Evolutionary conservation across 2,113 vertebrate genomes (phyloP), one percentile per base, ranked within the genome.

Genomic region (Boleophthalmus pectinirostris): DNA sequence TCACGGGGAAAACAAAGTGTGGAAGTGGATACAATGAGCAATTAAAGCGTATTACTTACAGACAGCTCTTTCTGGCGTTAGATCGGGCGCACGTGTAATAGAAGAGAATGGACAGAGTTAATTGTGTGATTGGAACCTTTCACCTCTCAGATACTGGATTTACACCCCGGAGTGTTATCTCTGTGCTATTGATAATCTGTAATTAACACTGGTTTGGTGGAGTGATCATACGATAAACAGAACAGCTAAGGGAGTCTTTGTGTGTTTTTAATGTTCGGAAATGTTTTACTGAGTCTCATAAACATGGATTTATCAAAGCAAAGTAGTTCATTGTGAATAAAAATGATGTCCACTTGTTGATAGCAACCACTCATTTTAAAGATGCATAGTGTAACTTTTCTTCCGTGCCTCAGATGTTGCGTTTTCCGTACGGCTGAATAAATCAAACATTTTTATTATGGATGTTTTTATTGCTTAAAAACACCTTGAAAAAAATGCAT

Each of bases 11-110:
- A 64, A 64, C 33, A 64, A 43, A 64, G 61, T 38, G 29, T 64
- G 33, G 61, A 75, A 70, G 66, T 63, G 73, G 21, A 75, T 79
- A 43, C 61, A 64, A 43, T 64, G 61, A 64, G 61, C 61, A 64
- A 64, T 64, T 64, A 64, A 43, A 43, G 33, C 33, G 33, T 35
- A 64, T 64, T 64, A 64, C 61, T 64, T 64, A n/a, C 61, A 38
- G 61, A 38, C 33, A 64, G 61, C 18, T 35, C 61, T 18, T 61
- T 38, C 61, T 38, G 18, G 18, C 20, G 20, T n/a, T 64, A n/a
- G 7, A n/a, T 64, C 9, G 18, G 7, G 1, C 13, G 33, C 61
- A 35, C n/a, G 61, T 43, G 61, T 43, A 43, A 64, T 64, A 20
- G 61, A 12, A 38, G 61, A 64, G 61, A 64, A 64, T 64, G 61